Conservation (phyloP, 35 echinoderm and acorn worm species). For the Stichopus chloronotus region DNA sequence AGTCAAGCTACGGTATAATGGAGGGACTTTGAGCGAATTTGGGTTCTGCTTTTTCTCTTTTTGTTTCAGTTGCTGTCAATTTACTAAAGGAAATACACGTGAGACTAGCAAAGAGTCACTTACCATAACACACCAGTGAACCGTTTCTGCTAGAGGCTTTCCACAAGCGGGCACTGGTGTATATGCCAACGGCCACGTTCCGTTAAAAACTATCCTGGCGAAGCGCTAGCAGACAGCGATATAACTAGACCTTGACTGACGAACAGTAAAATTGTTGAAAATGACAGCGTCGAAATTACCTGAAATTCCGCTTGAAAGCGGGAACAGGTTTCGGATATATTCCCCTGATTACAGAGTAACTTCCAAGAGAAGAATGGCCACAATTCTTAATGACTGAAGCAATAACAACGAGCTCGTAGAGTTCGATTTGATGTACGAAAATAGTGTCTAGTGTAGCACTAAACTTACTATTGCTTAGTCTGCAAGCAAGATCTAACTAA, state of each 20-base stretch:
- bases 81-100: neutral
- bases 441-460: neutral
- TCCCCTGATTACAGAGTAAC: neutral
- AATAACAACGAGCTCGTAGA: neutral
- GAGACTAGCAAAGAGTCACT: conserved; percentile 3
- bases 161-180: conserved; percentile 6
- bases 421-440: neutral
- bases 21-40: neutral
- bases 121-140: conserved; percentile 39
- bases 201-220: neutral
- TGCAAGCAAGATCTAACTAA: no score
- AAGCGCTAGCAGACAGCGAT: neutral
- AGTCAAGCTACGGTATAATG: neutral
- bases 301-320: neutral
- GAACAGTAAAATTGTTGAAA: neutral
- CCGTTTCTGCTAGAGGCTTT: conserved; percentile 30
- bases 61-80: neutral
- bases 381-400: neutral
- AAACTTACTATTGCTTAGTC: no score
- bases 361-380: neutral
- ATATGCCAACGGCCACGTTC: neutral
- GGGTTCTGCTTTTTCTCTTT: no score
- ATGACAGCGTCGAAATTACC: neutral
- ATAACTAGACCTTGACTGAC: neutral
- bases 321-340: neutral